Evolutionary conservation across 2,113 vertebrate species (phyloP), one percentile per base, ranked within the genome.

Genomic region (Misgurnus anguillicaudatus): DNA sequence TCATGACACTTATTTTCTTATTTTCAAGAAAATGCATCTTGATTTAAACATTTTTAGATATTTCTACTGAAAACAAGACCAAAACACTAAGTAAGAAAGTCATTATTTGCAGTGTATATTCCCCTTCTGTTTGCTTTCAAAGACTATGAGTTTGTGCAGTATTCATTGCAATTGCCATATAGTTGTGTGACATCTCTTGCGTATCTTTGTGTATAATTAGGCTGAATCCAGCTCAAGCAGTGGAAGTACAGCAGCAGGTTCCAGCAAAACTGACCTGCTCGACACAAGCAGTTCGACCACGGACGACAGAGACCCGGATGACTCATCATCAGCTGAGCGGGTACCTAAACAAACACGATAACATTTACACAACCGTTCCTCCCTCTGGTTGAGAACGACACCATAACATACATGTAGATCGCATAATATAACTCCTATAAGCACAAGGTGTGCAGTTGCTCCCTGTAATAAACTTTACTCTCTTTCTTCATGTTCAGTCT

Each of bases 171-270:
- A 31, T 31, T 31, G 24, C 24, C 24, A 3, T 31, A 31, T 3
- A 31, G 24, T 31, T 31, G 24, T 31, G 24, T 31, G 24, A 31
- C 24, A 31, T 3, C 2, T 31, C 24, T 31, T 64, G 6, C 45
- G 39, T 67, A 14, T 66, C 4, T 63, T 2, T 65, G 77, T 87
- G 24, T 87, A 11, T 7, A 1, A 64, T 21, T 83, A 94, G 93
- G 88, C 88, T 13, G 93, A 93, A n/a, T 85, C 91, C 69, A 90
- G 84, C 78, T 80, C 79, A 36, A 45, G 85, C 4, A 86, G 87
- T 60, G 82, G 73, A 73, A 87, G 82, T 55, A 62, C 74, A 3
- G 84, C 16, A 6, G 83, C 85, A 4, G 83, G 70, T 47, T 72
- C 83, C 1, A 55, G 82, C 5, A 31, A 85, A 39, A 17, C 74